Percentiles rank a stretch among this genome's conserved stretches.
Evolutionary conservation across 2,888 invertebrate species (phyloP).

Genomic region (Acronicta psi): DNA sequence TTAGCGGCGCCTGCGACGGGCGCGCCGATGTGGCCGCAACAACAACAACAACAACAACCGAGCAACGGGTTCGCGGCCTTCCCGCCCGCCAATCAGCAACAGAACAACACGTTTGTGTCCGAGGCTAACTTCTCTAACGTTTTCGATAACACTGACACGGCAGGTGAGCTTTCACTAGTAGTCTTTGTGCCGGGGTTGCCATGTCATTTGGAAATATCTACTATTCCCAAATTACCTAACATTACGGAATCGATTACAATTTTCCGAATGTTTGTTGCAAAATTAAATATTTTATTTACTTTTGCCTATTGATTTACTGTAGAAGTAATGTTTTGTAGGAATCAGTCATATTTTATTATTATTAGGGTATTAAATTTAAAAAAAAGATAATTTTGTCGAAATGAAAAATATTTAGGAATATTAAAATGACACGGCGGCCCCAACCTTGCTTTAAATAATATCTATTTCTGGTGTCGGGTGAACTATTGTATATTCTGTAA

Average conservation of each 20-base stretch:
- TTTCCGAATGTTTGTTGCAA: background rate
- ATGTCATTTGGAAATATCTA: slow-evolving; percentile 36
- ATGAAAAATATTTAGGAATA: too few species aligned
- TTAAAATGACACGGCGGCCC: slow-evolving; percentile 51
- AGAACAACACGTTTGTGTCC: slow-evolving; percentile 91
- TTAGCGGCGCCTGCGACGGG: slow-evolving; percentile 54
- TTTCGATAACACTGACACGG: slow-evolving; percentile 93
- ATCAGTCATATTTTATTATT: background rate
- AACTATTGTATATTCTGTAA: slow-evolving; percentile 43
- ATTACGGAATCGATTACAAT: background rate
- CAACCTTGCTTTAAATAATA: slow-evolving; percentile 52
- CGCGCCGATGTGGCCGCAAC: slow-evolving; percentile 63
- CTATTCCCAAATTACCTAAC: slow-evolving; percentile 3
- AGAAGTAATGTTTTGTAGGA: too few species aligned
- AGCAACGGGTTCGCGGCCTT: slow-evolving; percentile 75
- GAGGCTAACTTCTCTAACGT: slow-evolving; percentile 96
- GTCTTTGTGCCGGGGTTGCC: slow-evolving; percentile 58
- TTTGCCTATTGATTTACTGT: too few species aligned
- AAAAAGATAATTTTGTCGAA: too few species aligned
- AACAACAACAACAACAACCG: slow-evolving; percentile 62
- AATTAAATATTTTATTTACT: background rate
- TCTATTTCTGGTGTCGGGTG: slow-evolving; percentile 59
- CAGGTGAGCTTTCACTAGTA: slow-evolving; percentile 87
- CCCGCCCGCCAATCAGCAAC: slow-evolving; percentile 64
- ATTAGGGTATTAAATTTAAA: too few species aligned